phyloP scores from a whole-genome alignment of 2,113 vertebrate genomes.

The Sinocyclocheilus rhinocerous region DNA sequence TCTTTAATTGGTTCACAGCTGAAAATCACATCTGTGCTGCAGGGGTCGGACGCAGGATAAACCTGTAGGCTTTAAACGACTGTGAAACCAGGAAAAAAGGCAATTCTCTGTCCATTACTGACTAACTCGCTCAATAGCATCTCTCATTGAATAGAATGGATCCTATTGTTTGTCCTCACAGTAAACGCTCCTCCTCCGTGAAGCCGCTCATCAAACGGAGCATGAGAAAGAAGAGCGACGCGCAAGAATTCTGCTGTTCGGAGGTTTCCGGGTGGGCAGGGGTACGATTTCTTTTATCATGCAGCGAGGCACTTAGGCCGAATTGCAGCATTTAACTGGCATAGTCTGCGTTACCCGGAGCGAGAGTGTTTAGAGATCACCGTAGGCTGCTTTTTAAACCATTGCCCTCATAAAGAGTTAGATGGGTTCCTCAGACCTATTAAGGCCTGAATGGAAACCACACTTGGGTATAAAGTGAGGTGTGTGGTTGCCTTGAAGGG shows the following conservation, averaged over 20 bases:
- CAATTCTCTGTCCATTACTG: conserved; percentile 19
- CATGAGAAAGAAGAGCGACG: conserved; percentile 32
- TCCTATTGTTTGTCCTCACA: conserved; percentile 51
- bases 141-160: conserved; percentile 52
- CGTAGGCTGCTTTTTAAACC: conserved; percentile 17
- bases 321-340: conserved; percentile 41
- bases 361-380: conserved; percentile 36
- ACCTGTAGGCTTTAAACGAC: neutral
- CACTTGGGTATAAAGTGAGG: neutral
- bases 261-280: conserved; percentile 34
- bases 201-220: conserved; percentile 50
- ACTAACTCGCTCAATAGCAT: conserved; percentile 37
- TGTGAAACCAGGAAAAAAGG: neutral
- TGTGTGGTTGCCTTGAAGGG: conserved; percentile 5
- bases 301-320: conserved; percentile 21
- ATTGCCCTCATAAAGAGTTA: conserved; percentile 47
- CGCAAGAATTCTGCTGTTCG: conserved; percentile 20
- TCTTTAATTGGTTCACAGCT: neutral
- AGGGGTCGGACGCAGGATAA: neutral
- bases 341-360: conserved; percentile 26
- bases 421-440: conserved; percentile 21
- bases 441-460: conserved; percentile 22
- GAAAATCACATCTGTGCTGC: neutral
- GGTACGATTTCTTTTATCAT: conserved; percentile 43
- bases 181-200: conserved; percentile 36